These are phyloP conservation scores for Stichopus chloronotus DNA, from an alignment of 35 echinoderm and acorn worm species.

Conservation along the genomic window DNA sequence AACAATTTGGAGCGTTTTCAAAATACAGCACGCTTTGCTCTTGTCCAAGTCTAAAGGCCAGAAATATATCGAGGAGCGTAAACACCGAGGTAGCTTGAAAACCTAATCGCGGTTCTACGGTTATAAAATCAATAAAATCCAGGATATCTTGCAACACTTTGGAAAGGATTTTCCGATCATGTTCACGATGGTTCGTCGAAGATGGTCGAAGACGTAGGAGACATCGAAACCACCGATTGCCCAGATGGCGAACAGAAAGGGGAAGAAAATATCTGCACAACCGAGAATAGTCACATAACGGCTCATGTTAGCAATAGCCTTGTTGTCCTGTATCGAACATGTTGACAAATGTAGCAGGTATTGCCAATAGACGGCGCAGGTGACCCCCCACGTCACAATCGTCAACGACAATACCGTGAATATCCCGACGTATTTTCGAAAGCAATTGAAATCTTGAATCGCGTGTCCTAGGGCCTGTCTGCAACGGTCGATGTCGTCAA, in stretches of 20 bases:
- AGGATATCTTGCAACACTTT: background rate
- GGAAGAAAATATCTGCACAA: background rate
- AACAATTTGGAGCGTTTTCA: background rate
- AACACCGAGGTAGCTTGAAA: background rate
- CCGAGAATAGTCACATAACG: background rate
- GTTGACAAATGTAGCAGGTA: background rate
- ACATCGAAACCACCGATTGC: slow-evolving; percentile 23
- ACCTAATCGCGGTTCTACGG: background rate
- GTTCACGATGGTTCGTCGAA: slow-evolving; percentile 7
- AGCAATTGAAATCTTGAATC: slow-evolving; percentile 63
- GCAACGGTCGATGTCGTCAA: slow-evolving; percentile 56
- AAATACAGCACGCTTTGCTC: slow-evolving; percentile 34
- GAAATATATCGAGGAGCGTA: background rate
- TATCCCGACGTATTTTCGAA: slow-evolving; percentile 51
- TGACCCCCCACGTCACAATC: slow-evolving; percentile 67
- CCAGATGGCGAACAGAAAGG: background rate
- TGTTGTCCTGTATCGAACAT: background rate
- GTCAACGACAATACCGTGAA: slow-evolving; percentile 49
- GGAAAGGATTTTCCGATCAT: background rate
- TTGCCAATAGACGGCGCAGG: slow-evolving; percentile 52
- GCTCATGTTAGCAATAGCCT: background rate
- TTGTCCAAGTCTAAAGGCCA: slow-evolving; percentile 33
- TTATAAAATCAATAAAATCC: background rate
- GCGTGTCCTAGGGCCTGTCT: slow-evolving; percentile 44
- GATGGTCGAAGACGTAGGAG: background rate